Evolutionary conservation across 2,888 invertebrate genomes (phyloP).

Genomic region (Orthonevra nobilis): DNA sequence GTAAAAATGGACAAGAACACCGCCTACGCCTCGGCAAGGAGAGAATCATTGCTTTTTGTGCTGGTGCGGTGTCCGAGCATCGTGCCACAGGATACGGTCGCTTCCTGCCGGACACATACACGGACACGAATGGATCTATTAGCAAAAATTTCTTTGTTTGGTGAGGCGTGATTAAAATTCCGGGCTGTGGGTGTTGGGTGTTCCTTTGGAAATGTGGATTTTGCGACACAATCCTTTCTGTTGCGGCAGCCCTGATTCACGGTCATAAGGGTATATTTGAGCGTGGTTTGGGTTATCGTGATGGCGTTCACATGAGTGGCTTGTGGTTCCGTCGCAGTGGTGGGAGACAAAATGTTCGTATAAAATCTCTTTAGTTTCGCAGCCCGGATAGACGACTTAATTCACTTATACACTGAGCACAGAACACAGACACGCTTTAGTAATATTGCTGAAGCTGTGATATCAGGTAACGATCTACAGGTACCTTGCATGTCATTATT

Average conservation of each 20-base stretch:
- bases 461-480: conserved; percentile 19
- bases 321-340: conserved; percentile 39
- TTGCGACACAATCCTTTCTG: conserved; percentile 62
- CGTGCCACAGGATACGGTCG: conserved; percentile 30
- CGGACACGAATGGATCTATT: conserved; percentile 59
- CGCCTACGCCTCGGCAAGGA: conserved; percentile 39
- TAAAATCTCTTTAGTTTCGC: conserved; percentile 7
- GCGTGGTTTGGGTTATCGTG: conserved; percentile 48
- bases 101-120: conserved; percentile 11
- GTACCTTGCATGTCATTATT: conserved; percentile 9
- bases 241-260: conserved; percentile 32
- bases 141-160: conserved; percentile 70
- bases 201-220: conserved; percentile 40
- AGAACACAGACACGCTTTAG: neutral
- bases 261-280: conserved; percentile 57
- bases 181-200: conserved; percentile 35
- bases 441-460: conserved; percentile 28
- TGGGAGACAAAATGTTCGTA: conserved; percentile 17
- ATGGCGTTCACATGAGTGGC: conserved; percentile 58
- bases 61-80: conserved; percentile 11
- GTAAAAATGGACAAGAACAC: conserved; percentile 20
- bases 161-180: conserved; percentile 68
- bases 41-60: conserved; percentile 54
- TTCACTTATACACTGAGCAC: conserved; percentile 24
- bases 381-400: conserved; percentile 43